phyloP scores from a whole-genome alignment of 1,140 invertebrate genomes.

The Dendrolimus kikuchii region DNA sequence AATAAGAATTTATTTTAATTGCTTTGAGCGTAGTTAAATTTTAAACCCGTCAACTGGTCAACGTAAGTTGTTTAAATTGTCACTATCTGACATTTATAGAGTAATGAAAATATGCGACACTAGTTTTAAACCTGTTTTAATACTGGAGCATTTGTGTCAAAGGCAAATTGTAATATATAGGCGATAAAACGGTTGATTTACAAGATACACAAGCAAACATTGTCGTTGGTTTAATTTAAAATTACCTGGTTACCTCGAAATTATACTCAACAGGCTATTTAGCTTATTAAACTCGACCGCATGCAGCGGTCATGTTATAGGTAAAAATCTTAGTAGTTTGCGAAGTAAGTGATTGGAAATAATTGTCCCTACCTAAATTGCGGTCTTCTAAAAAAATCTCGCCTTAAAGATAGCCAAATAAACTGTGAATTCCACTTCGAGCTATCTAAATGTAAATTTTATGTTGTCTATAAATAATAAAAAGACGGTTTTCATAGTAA shows the following conservation, averaged over 20 bases:
- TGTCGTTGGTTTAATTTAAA: not conserved
- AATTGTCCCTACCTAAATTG: no score
- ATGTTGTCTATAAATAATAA: no score
- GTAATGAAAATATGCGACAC: constrained; percentile 10
- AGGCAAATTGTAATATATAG: constrained; percentile 32
- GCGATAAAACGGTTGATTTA: constrained; percentile 25
- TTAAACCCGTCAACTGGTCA: not conserved
- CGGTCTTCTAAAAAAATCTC: no score
- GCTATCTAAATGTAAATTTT: no score
- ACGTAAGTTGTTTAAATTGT: constrained; percentile 17
- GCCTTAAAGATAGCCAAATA: no score
- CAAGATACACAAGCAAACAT: not conserved
- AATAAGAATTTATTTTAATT: no score
- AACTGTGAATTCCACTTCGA: no score
- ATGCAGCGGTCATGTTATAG: not conserved
- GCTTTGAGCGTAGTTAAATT: no score
- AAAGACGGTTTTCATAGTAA: no score
- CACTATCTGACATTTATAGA: constrained; percentile 13
- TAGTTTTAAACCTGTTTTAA: constrained; percentile 17
- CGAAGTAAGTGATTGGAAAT: no score
- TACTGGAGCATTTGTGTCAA: constrained; percentile 6
- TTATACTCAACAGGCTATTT: constrained; percentile 15
- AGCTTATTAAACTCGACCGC: constrained; percentile 17
- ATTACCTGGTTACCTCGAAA: constrained; percentile 10
- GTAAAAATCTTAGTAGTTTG: no score